Conservation (phyloP, 2,797 vertebrate species). For the Rhabdophis nuchalis region DNA sequence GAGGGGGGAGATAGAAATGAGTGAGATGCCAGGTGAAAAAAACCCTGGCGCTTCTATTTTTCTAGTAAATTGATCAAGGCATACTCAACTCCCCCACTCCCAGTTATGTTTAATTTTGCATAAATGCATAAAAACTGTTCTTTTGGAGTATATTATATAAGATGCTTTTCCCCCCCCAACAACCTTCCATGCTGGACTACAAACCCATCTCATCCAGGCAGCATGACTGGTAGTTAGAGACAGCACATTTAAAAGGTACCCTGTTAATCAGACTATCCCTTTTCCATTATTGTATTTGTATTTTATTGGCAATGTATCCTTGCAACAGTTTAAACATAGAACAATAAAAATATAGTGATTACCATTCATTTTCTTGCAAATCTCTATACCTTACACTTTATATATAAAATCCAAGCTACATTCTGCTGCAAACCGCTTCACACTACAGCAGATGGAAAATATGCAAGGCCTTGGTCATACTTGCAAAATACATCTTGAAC, state of each 20-base stretch:
- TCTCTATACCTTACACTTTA: background rate
- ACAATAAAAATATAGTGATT: background rate
- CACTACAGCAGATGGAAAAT: conserved; percentile 27
- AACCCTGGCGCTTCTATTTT: background rate
- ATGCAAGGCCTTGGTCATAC: background rate
- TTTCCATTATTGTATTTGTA: background rate
- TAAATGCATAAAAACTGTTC: background rate
- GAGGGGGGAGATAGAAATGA: background rate
- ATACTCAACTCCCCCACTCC: too few species aligned
- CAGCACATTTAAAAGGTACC: background rate
- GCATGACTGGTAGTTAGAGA: background rate
- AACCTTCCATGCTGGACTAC: background rate
- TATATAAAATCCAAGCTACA: conserved; percentile 1
- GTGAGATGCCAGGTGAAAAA: background rate
- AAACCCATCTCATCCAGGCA: background rate
- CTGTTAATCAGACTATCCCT: background rate
- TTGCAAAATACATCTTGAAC: conserved; percentile 19
- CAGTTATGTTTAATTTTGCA: background rate
- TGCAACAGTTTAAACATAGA: background rate
- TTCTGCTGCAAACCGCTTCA: background rate
- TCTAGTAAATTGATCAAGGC: background rate
- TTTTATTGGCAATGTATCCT: background rate
- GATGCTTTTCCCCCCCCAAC: background rate
- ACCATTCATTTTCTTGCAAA: background rate
- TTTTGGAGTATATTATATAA: background rate